Evolutionary conservation across 2,113 vertebrate species (phyloP), one percentile per base, ranked within the genome.

Genomic region (Anas platyrhynchos): DNA sequence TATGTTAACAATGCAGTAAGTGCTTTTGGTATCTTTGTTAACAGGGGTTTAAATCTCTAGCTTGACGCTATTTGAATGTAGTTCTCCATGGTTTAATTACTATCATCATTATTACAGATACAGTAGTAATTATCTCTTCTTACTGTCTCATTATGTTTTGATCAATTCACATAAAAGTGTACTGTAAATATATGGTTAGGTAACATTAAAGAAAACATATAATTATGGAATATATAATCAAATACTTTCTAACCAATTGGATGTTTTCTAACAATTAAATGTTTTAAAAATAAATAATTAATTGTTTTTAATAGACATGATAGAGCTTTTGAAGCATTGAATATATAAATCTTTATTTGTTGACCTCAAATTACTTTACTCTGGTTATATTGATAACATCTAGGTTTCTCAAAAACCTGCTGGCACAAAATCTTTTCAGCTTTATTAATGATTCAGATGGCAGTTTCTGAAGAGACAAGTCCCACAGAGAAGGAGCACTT

Each of bases 401-500:
- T 97, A 98, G 92, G 93, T 97, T 98, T 98, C 98, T 98, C 93
- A 95, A 96, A 97, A 98, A 98, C 98, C 98, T 95, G 96, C 98
- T 97, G 86, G 97, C 96, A 97, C 92, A 97, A 97, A 97, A 96
- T 98, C 96, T 98, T 98, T 98, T 97, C 96, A 97, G 97, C 94
- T 98, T 98, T 98, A 98, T 98, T 98, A 98, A 98, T 98, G 98
- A 99, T 98, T 98, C 98, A 98, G 98, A 98, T 97, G 98, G 98
- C 97, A 98, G 98, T 98, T 98, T 98, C 97, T 98, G 97, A 98
- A 98, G 98, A 98, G 98, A 98, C 98, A 98, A 98, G 98, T 97
- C 98, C 98, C 98, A 98, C 98, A 97, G 98, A 98, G 98, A 98
- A 98, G 97, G 97, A 98, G 97, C 97, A 98, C 98, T 98, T 98